Evolutionary conservation across 2,113 vertebrate species (phyloP).

Genomic region (Rostratula benghalensis): DNA sequence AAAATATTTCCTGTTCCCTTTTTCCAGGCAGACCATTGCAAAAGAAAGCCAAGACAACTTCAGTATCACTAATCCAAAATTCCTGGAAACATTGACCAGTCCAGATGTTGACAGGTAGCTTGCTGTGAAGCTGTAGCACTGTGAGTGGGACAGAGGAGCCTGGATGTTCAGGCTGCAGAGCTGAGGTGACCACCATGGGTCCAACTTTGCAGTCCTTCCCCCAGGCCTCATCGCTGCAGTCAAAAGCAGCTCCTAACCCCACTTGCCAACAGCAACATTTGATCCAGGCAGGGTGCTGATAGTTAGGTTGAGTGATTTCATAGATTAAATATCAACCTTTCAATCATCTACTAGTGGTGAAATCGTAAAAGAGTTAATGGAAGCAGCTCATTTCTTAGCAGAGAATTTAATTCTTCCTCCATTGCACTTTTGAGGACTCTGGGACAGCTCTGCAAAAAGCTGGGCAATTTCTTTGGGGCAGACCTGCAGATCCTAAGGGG

Average conservation of each 20-base stretch:
- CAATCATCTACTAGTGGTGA: background rate
- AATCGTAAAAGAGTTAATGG: background rate
- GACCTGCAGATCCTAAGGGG: background rate
- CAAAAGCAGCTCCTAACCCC: background rate
- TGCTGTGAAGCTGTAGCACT: background rate
- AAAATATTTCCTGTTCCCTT: constrained; percentile 26
- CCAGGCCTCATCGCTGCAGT: background rate
- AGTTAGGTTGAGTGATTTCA: background rate
- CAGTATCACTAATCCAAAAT: constrained; percentile 25
- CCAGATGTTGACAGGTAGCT: background rate
- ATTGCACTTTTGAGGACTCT: background rate
- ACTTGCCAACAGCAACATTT: background rate
- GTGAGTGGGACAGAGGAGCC: background rate
- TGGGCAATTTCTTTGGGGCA: background rate
- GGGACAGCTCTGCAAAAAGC: background rate
- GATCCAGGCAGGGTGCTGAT: background rate
- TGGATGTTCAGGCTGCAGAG: background rate
- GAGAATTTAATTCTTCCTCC: background rate
- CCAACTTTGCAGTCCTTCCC: background rate
- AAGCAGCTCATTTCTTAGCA: background rate
- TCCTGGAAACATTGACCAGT: background rate
- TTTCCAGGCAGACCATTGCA: background rate
- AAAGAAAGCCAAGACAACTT: constrained; percentile 38
- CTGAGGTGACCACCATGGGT: rapidly evolving
- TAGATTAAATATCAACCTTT: background rate